These are phyloP conservation scores for Peromyscus melanophrys DNA, from an alignment of 2,797 vertebrate species.

Conservation along the genomic window DNA sequence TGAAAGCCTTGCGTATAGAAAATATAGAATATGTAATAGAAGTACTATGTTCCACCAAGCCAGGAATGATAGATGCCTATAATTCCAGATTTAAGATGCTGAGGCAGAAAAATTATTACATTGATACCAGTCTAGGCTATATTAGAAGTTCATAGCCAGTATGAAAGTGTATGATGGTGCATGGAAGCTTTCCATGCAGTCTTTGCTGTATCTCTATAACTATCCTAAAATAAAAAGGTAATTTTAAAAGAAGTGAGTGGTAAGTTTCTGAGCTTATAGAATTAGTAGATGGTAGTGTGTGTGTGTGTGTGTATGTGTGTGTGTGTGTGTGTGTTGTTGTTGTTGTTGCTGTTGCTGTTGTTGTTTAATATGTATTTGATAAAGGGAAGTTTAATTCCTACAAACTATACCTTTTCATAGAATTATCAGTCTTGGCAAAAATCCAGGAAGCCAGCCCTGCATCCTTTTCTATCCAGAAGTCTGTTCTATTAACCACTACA, in stretches of 20 bases:
- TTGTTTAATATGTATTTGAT: neutral
- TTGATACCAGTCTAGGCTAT: neutral
- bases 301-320: neutral
- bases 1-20: neutral
- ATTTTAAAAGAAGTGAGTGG: neutral
- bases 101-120: neutral
- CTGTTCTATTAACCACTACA: neutral
- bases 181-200: neutral
- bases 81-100: neutral
- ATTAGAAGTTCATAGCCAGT: neutral
- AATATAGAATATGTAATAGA: neutral
- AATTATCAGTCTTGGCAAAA: neutral
- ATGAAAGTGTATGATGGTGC: neutral
- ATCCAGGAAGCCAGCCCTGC: neutral
- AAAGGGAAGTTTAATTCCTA: neutral
- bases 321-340: neutral
- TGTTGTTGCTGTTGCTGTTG: too few species aligned
- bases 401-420: neutral
- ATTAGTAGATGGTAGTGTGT: neutral
- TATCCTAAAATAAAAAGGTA: neutral
- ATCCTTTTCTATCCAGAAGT: neutral
- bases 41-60: neutral
- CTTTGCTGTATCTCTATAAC: neutral
- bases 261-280: slow-evolving; percentile 3
- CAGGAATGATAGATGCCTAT: neutral